Conservation (phyloP, 2,797 vertebrate genomes). For the Channa striata region DNA sequence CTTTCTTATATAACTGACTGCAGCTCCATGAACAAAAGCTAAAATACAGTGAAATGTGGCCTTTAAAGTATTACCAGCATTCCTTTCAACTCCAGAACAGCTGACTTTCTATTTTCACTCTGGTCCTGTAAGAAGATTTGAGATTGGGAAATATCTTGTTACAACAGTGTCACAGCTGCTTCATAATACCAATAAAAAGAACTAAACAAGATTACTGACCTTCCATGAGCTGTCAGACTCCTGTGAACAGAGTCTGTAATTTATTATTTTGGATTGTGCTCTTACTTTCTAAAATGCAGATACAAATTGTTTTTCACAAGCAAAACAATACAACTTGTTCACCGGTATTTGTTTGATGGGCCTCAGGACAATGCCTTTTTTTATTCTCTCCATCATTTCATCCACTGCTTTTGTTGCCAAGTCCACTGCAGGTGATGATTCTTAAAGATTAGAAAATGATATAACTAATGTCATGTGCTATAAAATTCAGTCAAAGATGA, state of each 20-base stretch:
- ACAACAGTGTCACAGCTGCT: not conserved
- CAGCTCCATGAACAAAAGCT: not conserved
- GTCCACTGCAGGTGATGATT: conserved; percentile 30
- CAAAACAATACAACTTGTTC: not conserved
- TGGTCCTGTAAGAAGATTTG: conserved; percentile 67
- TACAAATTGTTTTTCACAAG: not conserved
- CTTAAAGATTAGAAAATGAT: conserved; percentile 42
- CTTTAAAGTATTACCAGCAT: conserved; percentile 80
- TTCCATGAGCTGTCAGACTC: conserved; percentile 78
- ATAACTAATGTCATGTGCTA: too few species aligned
- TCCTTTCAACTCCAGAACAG: conserved; percentile 82
- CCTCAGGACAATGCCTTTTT: conserved; percentile 83
- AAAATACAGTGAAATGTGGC: not conserved
- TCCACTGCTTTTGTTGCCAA: conserved; percentile 81
- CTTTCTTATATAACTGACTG: not conserved
- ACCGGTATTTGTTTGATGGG: conserved; percentile 74
- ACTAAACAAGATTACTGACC: conserved; percentile 59
- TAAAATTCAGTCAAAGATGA: not conserved
- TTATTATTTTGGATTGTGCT: not conserved
- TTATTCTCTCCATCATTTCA: conserved; percentile 91
- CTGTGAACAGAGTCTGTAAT: conserved; percentile 29
- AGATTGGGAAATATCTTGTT: not conserved
- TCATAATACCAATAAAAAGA: not conserved
- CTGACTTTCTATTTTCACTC: conserved; percentile 82
- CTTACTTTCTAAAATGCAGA: not conserved